Base-by-base conservation (phyloP, 2,113 vertebrate species). In the Sylvicapra grimmia region DNA sequence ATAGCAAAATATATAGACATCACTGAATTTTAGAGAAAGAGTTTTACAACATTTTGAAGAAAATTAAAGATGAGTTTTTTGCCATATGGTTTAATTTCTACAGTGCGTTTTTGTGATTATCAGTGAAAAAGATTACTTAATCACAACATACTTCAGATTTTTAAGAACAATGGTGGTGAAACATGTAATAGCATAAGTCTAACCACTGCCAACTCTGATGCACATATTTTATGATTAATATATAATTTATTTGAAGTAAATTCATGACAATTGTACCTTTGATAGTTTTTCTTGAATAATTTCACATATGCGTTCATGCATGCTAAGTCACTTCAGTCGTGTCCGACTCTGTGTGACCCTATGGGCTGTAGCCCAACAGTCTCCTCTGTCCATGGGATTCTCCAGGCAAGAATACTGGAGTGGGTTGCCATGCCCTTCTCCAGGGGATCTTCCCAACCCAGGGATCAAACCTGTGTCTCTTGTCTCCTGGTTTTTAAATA, bases 211-310 rank as follows among this genome's bases (percentile, higher is more conserved):
- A 54, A n/a, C 33, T 83, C 10, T 63, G 21, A 89, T 36, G 16
- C 4, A 92, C 49, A 65, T 8, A 51, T 58, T 90, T 93, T 86
- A 63, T 83, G 59, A 79, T 15, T 87, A 86, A 75, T 56, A 31
- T 86, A 15, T 51, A 25, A 63, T 93, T 75, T 90, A 87, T 87
- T 88, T 77, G 33, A 87, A 89, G 58, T 79, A 89, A 93, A 89
- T 89, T 65, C 6, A 49, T 53, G 49, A 47, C 54, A 80, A 68
- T 59, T 33, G 11, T 89, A 86, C 4, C 49, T 90, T 93, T 86
- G 29, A 65, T 40, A 47, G 18, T 86, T 63, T 89, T 96, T 77
- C 83, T 58, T 72, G 49, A 83, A 83, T 90, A 56, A 94, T n/a
- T 49, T 94, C 19, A 33, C 19, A 47, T 44, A 89, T 33, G 19